phyloP scores from a whole-genome alignment of 2,888 invertebrate genomes.

The Choreutis nemorana region DNA sequence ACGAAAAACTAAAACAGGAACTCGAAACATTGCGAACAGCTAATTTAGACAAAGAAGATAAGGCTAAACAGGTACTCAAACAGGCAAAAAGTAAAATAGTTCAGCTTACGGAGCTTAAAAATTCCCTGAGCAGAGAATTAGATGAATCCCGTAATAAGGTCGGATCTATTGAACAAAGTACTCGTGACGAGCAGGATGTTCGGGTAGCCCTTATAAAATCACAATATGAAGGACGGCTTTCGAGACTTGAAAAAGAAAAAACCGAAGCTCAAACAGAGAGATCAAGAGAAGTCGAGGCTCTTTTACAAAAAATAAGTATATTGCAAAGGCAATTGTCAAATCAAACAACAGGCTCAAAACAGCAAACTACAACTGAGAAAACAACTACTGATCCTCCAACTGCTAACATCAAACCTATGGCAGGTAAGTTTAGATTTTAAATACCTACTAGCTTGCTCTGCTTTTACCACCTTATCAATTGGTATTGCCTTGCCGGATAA shows the following conservation, averaged over 20 bases:
- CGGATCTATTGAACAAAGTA: slow-evolving; percentile 56
- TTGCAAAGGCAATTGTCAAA: slow-evolving; percentile 75
- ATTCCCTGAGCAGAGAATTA: slow-evolving; percentile 66
- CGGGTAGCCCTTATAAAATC: slow-evolving; percentile 70
- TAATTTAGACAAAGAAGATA: slow-evolving; percentile 69
- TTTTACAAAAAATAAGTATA: slow-evolving; percentile 74
- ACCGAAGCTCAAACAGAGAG: slow-evolving; percentile 69
- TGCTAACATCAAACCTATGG: slow-evolving; percentile 95
- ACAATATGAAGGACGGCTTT: slow-evolving; percentile 74
- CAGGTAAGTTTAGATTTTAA: slow-evolving; percentile 63
- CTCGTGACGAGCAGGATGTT: slow-evolving; percentile 64
- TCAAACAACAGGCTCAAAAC: slow-evolving; percentile 74
- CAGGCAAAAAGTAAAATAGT: slow-evolving; percentile 79
- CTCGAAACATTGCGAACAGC: slow-evolving; percentile 66
- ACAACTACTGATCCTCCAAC: slow-evolving; percentile 71
- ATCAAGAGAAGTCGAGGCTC: slow-evolving; percentile 71
- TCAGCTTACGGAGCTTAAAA: slow-evolving; percentile 75
- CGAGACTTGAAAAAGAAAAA: slow-evolving; percentile 77
- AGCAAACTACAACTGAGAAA: slow-evolving; percentile 64
- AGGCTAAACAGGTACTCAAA: slow-evolving; percentile 72
- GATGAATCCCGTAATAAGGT: slow-evolving; percentile 59
- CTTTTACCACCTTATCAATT: too few species aligned
- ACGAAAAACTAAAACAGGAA: slow-evolving; percentile 72
- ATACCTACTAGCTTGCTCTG: background rate
- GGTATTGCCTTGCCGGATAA: too few species aligned